Base-by-base conservation (phyloP, 1,140 invertebrate genomes). In the Drosophila quadrilineata region DNA sequence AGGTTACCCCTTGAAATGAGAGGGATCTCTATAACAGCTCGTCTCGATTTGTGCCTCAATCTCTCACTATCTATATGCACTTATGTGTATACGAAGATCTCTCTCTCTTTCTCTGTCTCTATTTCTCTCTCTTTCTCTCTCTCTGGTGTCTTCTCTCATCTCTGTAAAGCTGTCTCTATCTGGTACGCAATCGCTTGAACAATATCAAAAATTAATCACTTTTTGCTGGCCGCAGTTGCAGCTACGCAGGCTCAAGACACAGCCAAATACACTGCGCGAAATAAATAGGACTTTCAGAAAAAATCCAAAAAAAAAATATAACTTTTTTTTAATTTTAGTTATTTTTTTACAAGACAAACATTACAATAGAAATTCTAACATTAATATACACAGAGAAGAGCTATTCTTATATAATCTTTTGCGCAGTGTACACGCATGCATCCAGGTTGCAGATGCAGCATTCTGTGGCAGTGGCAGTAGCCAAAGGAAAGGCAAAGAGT, bases 201-300 rank as follows among this genome's bases (percentile, higher is more conserved):
- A 85, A 85, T 85, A 79, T 85, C 79, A 85, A 85, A 85, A 79
- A 85, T 85, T 85, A 85, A 85, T 85, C 79, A 85, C 80, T 85
- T 85, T 76, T 85, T 70, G 57, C 46, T 52, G 58, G 58, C 24
- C 72, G 53, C 60, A 56, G 57, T 71, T 85, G 63, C 79, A 82
- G 76, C 69, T 82, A 75, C 75, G 66, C 62, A 80, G 64, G n/a
- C n/a, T n/a, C n/a, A n/a, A 52, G 60, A 67, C 64, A 58, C 59
- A 64, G 43, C 49, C 43, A 62, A 60, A 26, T 31, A 10, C 40
- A 22, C 10, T n/a, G 41, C 28, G 21, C 17, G 14, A 46, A 38
- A 41, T 38, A 60, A 49, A 24, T 62, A 50, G 45, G 43, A 54
- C 10, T 24, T 24, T 14, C 41, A 54, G 58, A 43, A n/a, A n/a